phyloP scores from a whole-genome alignment of 2,113 vertebrate species.

The Semicossyphus pulcher region DNA sequence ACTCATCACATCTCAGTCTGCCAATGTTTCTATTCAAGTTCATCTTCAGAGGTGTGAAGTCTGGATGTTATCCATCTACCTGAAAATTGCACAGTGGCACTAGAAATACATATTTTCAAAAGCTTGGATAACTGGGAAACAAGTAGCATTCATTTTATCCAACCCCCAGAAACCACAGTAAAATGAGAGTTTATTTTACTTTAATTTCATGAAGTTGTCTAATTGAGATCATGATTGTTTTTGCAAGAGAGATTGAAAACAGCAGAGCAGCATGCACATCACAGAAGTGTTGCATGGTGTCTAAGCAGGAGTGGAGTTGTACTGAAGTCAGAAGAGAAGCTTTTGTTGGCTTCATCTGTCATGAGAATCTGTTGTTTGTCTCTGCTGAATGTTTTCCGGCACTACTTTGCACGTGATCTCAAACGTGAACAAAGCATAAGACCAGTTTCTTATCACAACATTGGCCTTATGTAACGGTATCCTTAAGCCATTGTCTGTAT shows the following conservation, averaged over 20 bases:
- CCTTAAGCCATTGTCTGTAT: constrained; percentile 26
- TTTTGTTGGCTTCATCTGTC: constrained; percentile 1
- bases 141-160: too few relatives aligned
- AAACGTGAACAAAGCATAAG: background rate
- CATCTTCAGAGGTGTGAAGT: background rate
- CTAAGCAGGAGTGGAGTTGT: too few relatives aligned
- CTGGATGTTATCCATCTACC: background rate
- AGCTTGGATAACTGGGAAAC: background rate
- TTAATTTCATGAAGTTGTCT: background rate
- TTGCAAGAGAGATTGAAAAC: background rate
- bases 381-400: background rate
- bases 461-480: background rate
- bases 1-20: background rate
- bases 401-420: background rate
- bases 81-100: background rate
- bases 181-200: too few relatives aligned
- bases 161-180: background rate
- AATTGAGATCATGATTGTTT: background rate
- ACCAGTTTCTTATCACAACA: background rate
- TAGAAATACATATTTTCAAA: background rate
- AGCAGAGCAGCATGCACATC: background rate
- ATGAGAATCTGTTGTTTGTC: background rate
- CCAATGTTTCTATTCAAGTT: background rate
- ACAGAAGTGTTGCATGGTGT: background rate
- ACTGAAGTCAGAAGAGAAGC: background rate